phyloP scores from a whole-genome alignment of 2,888 invertebrate genomes.

The Heliconius hortense region DNA sequence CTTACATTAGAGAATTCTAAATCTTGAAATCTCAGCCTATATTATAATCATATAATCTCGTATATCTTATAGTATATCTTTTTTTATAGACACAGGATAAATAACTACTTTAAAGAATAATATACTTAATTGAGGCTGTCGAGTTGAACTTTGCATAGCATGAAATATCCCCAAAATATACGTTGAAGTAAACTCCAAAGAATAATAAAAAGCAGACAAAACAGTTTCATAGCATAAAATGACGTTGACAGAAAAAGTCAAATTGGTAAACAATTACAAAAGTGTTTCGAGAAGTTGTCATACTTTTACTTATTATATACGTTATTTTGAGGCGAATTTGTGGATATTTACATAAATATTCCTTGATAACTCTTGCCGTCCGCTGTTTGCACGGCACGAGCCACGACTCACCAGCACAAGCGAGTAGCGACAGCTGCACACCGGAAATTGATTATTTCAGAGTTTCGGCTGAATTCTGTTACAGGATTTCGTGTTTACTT shows the following conservation, averaged over 20 bases:
- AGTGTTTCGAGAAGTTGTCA: constrained; percentile 48
- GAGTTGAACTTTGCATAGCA: background rate
- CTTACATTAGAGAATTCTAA: no score
- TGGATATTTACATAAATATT: constrained; percentile 47
- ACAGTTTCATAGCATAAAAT: constrained; percentile 5
- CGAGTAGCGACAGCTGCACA: constrained; percentile 29
- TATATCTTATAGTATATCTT: no score
- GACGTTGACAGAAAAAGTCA: constrained; percentile 16
- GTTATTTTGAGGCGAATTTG: constrained; percentile 39
- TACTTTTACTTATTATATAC: no score
- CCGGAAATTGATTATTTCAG: constrained; percentile 31
- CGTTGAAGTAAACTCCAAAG: background rate
- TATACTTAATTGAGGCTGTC: no score
- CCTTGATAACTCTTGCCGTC: constrained; percentile 43
- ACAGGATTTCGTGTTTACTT: constrained; percentile 17
- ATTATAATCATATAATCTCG: no score
- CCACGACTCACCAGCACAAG: background rate
- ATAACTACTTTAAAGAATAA: no score
- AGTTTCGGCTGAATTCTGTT: constrained; percentile 7
- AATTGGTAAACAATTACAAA: constrained; percentile 25
- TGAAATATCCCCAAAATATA: background rate
- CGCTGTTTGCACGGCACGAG: constrained; percentile 28
- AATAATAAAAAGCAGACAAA: background rate
- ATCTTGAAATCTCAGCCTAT: no score
- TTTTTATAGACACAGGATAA: no score